phyloP scores from a whole-genome alignment of 2,113 vertebrate species.

The Acrocephalus kingi region DNA sequence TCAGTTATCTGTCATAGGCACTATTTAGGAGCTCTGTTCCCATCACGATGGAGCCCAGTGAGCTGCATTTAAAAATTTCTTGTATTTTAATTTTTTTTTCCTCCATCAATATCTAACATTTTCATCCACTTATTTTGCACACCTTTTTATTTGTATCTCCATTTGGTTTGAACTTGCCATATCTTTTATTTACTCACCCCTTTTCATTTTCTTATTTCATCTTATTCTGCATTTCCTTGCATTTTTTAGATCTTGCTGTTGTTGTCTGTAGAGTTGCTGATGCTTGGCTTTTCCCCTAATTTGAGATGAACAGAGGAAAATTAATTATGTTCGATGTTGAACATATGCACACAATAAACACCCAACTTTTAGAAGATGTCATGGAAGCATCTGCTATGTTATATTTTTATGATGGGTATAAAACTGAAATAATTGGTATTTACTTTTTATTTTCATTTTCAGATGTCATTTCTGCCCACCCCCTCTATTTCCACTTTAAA shows the following conservation, averaged over 20 bases:
- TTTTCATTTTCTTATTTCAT: not conserved
- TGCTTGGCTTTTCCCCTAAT: slow-evolving; percentile 35
- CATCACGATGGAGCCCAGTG: not conserved
- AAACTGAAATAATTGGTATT: slow-evolving; percentile 58
- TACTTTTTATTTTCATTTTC: slow-evolving; percentile 55
- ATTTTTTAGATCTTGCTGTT: not conserved
- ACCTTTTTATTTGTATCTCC: not conserved
- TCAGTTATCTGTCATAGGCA: not conserved
- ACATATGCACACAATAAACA: slow-evolving; percentile 63
- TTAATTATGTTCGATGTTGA: slow-evolving; percentile 55
- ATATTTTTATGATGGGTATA: slow-evolving; percentile 43
- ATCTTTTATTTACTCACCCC: not conserved
- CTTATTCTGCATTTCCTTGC: not conserved
- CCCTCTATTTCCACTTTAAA: not conserved
- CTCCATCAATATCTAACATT: not conserved
- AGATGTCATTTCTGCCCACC: slow-evolving; percentile 27
- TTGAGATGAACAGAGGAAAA: slow-evolving; percentile 52
- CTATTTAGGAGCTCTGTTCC: not conserved
- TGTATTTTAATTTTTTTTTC: not conserved
- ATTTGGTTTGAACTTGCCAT: not conserved
- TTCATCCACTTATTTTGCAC: not conserved
- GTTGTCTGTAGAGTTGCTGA: slow-evolving; percentile 6
- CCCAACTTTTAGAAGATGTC: slow-evolving; percentile 37
- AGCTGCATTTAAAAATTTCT: not conserved
- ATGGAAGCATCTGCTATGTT: slow-evolving; percentile 35